A percentile compares a stretch with the other conserved stretches of the same genome.
These are phyloP conservation scores for Diloba caeruleocephala DNA, from an alignment of 2,888 invertebrate genomes.

Conservation along the genomic window DNA sequence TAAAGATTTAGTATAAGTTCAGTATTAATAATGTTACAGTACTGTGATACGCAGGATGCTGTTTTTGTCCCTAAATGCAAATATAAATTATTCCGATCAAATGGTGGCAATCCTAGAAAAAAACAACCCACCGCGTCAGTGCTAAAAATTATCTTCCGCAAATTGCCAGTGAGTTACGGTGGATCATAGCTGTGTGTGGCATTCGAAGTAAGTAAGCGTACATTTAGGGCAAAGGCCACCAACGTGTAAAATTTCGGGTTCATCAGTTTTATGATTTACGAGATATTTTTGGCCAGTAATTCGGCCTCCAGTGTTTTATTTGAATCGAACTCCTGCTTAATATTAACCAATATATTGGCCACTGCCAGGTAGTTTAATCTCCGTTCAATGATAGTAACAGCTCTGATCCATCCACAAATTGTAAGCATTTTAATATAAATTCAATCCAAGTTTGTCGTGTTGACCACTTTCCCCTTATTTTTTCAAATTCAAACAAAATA, in stretches of 20 bases:
- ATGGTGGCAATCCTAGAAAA: too few relatives aligned
- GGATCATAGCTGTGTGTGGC: slow-evolving; percentile 4
- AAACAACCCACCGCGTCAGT: too few relatives aligned
- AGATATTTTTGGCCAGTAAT: slow-evolving; percentile 28
- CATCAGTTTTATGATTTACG: slow-evolving; percentile 39
- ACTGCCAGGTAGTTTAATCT: not conserved
- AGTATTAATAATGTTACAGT: too few relatives aligned
- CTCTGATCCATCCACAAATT: not conserved
- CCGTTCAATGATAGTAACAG: not conserved
- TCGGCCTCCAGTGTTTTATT: slow-evolving; percentile 24
- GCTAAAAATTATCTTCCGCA: too few relatives aligned
- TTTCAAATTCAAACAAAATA: too few relatives aligned
- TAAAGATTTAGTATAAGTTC: too few relatives aligned
- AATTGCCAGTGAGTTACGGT: not conserved
- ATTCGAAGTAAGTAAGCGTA: slow-evolving; percentile 28
- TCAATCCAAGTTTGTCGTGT: too few relatives aligned
- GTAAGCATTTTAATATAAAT: not conserved
- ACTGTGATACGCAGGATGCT: too few relatives aligned
- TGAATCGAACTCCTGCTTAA: slow-evolving; percentile 4
- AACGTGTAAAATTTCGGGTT: slow-evolving; percentile 38
- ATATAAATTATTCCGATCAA: too few relatives aligned
- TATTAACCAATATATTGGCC: slow-evolving; percentile 3
- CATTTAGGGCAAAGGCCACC: slow-evolving; percentile 26
- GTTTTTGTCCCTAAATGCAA: too few relatives aligned
- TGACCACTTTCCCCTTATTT: too few relatives aligned